Percentiles rank a stretch among this genome's conserved stretches.
Conservation (phyloP, 2,797 vertebrate species). For the Rhadinocentrus ornatus region DNA sequence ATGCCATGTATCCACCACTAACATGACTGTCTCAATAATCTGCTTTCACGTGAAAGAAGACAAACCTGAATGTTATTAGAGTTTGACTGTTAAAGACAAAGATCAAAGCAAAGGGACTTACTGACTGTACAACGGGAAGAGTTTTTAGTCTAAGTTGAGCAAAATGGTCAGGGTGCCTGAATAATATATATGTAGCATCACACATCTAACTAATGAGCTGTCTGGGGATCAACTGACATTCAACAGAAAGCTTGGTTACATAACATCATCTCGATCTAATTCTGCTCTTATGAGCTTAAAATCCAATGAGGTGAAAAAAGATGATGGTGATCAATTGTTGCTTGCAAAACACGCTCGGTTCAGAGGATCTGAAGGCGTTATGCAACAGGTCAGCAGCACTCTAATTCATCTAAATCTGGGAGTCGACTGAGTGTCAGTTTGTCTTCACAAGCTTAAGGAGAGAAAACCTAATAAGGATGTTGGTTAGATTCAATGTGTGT, state of each 20-base stretch:
- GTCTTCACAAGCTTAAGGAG: conserved; percentile 4
- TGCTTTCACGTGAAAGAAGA: neutral
- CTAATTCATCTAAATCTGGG: conserved; percentile 25
- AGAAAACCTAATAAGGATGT: conserved; percentile 14
- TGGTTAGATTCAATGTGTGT: neutral
- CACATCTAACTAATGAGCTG: conserved; percentile 67
- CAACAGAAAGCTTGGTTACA: conserved; percentile 52
- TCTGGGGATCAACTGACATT: conserved; percentile 57
- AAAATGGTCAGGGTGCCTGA: conserved; percentile 27
- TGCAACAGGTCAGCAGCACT: conserved; percentile 48
- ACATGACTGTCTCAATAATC: conserved; percentile 38
- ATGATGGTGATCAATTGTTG: conserved; percentile 66
- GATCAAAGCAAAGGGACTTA: conserved; percentile 23
- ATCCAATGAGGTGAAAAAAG: conserved; percentile 57
- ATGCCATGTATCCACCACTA: conserved; percentile 27
- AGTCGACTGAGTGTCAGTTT: conserved; percentile 6
- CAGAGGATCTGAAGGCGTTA: conserved; percentile 51
- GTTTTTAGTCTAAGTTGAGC: neutral
- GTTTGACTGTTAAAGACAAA: neutral
- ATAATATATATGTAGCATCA: conserved; percentile 41
- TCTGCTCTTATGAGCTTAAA: conserved; percentile 54
- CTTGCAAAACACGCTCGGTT: conserved; percentile 56
- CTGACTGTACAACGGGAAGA: conserved; percentile 2
- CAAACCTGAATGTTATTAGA: neutral
- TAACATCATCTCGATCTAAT: conserved; percentile 52